Base-by-base conservation (phyloP, 1,140 invertebrate species). In the Eupeodes corollae region DNA sequence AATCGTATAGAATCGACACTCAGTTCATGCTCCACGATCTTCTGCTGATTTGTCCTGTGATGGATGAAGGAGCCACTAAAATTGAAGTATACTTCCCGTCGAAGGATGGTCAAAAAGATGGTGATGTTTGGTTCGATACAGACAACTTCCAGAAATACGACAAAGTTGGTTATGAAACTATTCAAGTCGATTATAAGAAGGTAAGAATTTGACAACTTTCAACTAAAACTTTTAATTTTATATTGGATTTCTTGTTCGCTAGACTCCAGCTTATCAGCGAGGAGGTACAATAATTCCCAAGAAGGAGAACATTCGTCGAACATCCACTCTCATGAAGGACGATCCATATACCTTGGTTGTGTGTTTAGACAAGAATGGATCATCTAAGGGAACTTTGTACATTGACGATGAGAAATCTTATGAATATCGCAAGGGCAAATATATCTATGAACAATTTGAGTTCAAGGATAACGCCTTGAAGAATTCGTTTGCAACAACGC, bases 311-410 rank as follows among this genome's bases (percentile, higher is more conserved):
- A 82, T 89, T 42, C 79, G 97, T 16, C 78, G 97, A 39, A 82
- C 94, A 12, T 84, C 93, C 0, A 71, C 78, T 6, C 73, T 95
- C 0, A 92, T 90, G 80, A 76, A 79, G 8, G 74, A 91, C 60
- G 96, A 99, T 75, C 96, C 97, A 0, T 92, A 89, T 64, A 98
- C 96, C 0, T 69, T 99, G 1, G 69, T 80, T 48, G 77, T 96
- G 13, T 84, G 88, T 10, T 58, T 94, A 5, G 80, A 91, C 68
- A 64, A 65, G 33, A 68, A 80, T 71, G 79, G 78, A 35, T 73
- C 77, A 13, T 91, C 93, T 1, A 72, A 74, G 30, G 94, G 94
- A 45, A 80, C 80, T 3, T 67, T 98, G 0, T 98, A 93, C 60
- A 79, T 95, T 42, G 95, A 98, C 70, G 94, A 98, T 68, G 91